phyloP scores from a whole-genome alignment of 2,888 invertebrate species.

The Epistrophe grossulariae region DNA sequence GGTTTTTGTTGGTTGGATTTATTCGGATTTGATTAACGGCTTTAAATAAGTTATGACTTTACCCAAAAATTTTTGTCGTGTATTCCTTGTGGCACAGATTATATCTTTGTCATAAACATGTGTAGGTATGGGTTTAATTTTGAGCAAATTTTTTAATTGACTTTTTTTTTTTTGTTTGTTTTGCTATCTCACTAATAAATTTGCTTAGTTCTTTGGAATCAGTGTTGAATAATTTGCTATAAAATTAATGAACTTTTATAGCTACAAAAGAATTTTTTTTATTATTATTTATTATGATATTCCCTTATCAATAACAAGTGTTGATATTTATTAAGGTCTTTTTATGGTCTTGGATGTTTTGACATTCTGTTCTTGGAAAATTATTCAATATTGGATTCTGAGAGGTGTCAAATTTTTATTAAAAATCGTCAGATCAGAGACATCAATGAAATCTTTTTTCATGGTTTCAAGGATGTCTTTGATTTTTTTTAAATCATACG shows the following conservation, averaged over 20 bases:
- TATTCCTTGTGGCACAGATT: constrained; percentile 11
- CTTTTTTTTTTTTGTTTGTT: background rate
- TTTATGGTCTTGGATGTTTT: background rate
- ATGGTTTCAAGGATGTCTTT: too few relatives aligned
- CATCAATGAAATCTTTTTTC: too few relatives aligned
- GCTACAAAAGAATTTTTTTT: background rate
- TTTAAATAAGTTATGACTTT: constrained; percentile 25
- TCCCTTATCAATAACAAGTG: background rate
- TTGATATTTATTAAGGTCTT: background rate
- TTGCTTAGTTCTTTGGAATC: constrained; percentile 5
- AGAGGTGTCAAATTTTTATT: too few relatives aligned
- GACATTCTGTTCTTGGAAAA: too few relatives aligned
- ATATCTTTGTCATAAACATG: background rate
- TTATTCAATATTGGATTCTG: too few relatives aligned
- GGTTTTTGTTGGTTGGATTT: background rate
- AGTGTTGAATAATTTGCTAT: background rate
- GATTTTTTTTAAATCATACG: too few relatives aligned
- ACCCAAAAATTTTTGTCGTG: background rate
- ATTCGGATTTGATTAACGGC: constrained; percentile 30
- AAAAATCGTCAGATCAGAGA: too few relatives aligned
- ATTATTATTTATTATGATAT: background rate
- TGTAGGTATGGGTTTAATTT: background rate
- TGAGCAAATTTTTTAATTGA: constrained; percentile 5
- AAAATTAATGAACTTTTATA: background rate
- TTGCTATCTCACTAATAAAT: background rate